Evolutionary conservation across 2,113 vertebrate species (phyloP).

Genomic region (Perca flavescens): DNA sequence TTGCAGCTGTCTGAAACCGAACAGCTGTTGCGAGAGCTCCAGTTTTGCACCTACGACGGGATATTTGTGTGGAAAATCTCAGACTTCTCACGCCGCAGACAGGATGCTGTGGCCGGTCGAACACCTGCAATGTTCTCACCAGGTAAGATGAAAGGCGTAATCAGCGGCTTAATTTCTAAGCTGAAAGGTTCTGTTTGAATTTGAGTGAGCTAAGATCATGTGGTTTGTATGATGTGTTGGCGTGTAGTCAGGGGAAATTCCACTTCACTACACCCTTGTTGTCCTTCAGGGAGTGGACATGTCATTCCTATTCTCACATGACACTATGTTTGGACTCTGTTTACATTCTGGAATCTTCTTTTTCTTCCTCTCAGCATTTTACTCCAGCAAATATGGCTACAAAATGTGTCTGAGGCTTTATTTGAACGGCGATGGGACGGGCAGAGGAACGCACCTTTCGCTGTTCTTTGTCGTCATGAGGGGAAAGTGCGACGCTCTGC

Average conservation of each 20-base stretch:
- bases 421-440: slow-evolving; percentile 93
- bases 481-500: slow-evolving; percentile 89
- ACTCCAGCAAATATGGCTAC: slow-evolving; percentile 95
- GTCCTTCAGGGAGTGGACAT: slow-evolving; percentile 24
- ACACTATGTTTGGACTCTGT: background rate
- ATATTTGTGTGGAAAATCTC: slow-evolving; percentile 94
- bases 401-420: slow-evolving; percentile 95
- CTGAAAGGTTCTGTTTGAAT: background rate
- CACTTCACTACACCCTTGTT: slow-evolving; percentile 35
- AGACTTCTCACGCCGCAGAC: slow-evolving; percentile 89
- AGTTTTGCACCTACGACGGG: slow-evolving; percentile 90
- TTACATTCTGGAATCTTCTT: background rate
- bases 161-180: background rate
- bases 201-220: background rate
- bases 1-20: slow-evolving; percentile 90
- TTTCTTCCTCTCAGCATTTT: slow-evolving; percentile 86
- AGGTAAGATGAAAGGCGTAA: slow-evolving; percentile 77
- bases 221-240: slow-evolving; percentile 27
- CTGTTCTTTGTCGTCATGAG: slow-evolving; percentile 97
- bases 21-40: slow-evolving; percentile 86
- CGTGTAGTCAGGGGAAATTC: slow-evolving; percentile 24
- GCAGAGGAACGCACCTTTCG: slow-evolving; percentile 91
- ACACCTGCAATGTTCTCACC: slow-evolving; percentile 95
- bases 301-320: slow-evolving; percentile 9
- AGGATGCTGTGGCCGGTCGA: slow-evolving; percentile 89